Conservation (phyloP, 2,888 invertebrate species). For the Vanessa cardui region DNA sequence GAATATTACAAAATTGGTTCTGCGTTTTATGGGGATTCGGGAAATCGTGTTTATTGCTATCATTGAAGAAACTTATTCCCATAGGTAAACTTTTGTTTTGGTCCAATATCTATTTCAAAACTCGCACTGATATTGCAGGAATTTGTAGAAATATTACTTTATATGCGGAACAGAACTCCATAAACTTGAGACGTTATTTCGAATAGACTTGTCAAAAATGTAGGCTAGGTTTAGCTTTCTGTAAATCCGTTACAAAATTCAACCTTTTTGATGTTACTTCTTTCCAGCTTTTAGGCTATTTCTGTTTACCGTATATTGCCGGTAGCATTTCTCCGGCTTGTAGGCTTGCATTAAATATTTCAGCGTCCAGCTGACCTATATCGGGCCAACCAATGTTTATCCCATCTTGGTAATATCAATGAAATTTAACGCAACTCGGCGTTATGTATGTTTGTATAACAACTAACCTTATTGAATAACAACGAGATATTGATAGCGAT, state of each 20-base stretch:
- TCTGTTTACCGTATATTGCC: constrained; percentile 21
- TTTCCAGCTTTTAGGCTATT: constrained; percentile 25
- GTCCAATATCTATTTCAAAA: no score
- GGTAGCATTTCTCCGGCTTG: constrained; percentile 20
- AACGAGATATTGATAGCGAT: background rate
- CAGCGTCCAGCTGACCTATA: constrained; percentile 22
- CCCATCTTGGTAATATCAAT: constrained; percentile 21
- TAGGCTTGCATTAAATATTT: constrained; percentile 31
- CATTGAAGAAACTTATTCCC: constrained; percentile 56
- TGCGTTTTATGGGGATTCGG: constrained; percentile 69
- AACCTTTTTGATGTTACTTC: constrained; percentile 19
- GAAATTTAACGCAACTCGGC: constrained; percentile 11
- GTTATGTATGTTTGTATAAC: background rate
- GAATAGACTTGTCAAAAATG: background rate
- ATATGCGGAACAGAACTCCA: background rate
- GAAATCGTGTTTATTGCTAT: constrained; percentile 61
- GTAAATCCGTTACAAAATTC: constrained; percentile 17
- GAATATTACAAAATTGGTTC: constrained; percentile 73
- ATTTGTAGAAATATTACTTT: background rate
- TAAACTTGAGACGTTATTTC: background rate
- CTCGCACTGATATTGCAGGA: no score
- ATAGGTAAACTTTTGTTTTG: background rate
- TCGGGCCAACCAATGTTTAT: constrained; percentile 25
- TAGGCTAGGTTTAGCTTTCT: background rate
- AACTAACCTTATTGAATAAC: background rate